Conservation (phyloP, 2,797 vertebrate species). For the Cirrhinus mrigala region DNA sequence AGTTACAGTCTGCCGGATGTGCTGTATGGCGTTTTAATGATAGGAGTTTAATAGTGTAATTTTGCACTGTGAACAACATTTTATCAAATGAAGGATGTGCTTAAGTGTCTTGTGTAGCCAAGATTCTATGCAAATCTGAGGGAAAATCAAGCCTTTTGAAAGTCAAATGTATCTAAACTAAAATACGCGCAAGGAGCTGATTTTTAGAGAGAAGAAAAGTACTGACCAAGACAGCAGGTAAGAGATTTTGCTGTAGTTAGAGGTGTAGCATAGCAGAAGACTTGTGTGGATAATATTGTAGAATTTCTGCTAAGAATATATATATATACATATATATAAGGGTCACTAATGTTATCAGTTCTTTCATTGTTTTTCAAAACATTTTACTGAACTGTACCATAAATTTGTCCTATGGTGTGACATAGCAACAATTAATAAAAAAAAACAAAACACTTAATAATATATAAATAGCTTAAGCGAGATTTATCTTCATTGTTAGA, state of each 20-base stretch:
- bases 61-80: background rate
- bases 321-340: too few relatives aligned
- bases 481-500: too few relatives aligned
- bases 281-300: background rate
- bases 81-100: background rate
- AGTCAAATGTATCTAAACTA: slow-evolving; percentile 50
- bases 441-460: too few relatives aligned
- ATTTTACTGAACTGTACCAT: too few relatives aligned
- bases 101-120: background rate
- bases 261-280: background rate
- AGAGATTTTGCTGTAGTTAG: background rate
- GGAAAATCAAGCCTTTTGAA: slow-evolving; percentile 51
- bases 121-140: slow-evolving; percentile 46
- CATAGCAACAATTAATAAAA: too few relatives aligned
- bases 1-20: too few relatives aligned
- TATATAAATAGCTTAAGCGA: too few relatives aligned
- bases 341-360: too few relatives aligned
- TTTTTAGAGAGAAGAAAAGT: background rate
- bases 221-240: slow-evolving; percentile 7
- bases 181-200: background rate
- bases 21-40: background rate
- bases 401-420: too few relatives aligned
- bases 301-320: too few relatives aligned
- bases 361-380: too few relatives aligned
- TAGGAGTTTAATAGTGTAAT: background rate